These are phyloP conservation scores for Bombus confusus DNA, from an alignment of 1,140 invertebrate genomes.

Conservation along the genomic window DNA sequence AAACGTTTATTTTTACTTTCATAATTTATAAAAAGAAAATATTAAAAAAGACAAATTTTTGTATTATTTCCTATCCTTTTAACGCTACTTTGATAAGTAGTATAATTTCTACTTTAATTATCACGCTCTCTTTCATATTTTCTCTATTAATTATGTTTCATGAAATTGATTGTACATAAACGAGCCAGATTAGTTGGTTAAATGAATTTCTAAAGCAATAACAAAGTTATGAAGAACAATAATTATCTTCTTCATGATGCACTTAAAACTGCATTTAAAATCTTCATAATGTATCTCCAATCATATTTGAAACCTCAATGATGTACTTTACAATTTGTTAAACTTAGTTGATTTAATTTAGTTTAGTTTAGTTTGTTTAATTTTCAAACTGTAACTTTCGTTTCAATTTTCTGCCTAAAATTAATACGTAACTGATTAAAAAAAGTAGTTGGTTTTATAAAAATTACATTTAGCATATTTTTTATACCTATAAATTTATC, in stretches of 20 bases:
- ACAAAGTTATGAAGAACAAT: background rate
- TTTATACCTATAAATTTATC: background rate
- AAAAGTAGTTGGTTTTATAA: too few relatives aligned
- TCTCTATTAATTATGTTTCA: background rate
- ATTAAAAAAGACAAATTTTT: background rate
- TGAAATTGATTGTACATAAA: background rate
- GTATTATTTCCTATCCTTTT: background rate
- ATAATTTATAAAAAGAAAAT: background rate
- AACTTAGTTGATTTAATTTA: too few relatives aligned
- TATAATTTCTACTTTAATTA: background rate
- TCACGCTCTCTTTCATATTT: conserved; percentile 1
- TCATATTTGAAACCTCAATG: background rate
- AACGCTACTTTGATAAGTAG: background rate
- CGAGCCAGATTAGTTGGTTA: background rate
- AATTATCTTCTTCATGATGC: background rate
- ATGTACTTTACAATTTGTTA: background rate
- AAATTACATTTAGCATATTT: background rate
- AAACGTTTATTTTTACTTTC: too few relatives aligned
- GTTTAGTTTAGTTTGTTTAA: background rate
- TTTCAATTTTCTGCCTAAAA: background rate
- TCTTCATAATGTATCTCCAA: background rate
- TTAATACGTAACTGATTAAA: background rate
- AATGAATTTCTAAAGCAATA: background rate
- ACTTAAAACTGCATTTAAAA: background rate
- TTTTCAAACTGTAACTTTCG: background rate